Evolutionary conservation across 2,888 invertebrate species (phyloP).

Genomic region (Calephelis perditalis): DNA sequence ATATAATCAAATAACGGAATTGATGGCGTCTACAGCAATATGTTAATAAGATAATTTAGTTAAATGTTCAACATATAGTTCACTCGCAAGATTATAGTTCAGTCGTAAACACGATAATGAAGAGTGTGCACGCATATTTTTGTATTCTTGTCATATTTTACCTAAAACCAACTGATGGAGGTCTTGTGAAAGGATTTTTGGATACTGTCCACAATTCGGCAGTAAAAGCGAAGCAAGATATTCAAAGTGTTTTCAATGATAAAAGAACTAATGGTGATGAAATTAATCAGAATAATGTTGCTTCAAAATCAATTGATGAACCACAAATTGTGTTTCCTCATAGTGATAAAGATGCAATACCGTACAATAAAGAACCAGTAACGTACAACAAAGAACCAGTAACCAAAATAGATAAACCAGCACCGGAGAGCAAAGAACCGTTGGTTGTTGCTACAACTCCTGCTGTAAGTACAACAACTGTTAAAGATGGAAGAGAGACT

Average conservation of each 20-base stretch:
- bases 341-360: too few relatives aligned
- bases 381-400: not conserved
- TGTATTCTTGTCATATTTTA: constrained; percentile 17
- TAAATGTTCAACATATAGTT: constrained; percentile 9
- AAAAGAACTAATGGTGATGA: not conserved
- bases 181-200: constrained; percentile 37
- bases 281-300: too few relatives aligned
- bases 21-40: constrained; percentile 16
- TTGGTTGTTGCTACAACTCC: constrained; percentile 8
- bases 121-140: constrained; percentile 17
- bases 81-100: constrained; percentile 18
- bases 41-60: constrained; percentile 23
- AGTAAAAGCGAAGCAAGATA: constrained; percentile 37
- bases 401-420: not conserved
- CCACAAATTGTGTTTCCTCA: too few relatives aligned
- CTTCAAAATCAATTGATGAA: too few relatives aligned
- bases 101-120: constrained; percentile 21
- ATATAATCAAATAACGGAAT: constrained; percentile 14
- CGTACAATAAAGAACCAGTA: not conserved
- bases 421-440: too few relatives aligned
- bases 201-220: constrained; percentile 34
- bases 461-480: constrained; percentile 27
- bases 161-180: constrained; percentile 32
- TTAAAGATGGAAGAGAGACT: constrained; percentile 51
- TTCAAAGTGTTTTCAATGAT: constrained; percentile 31